Evolutionary conservation across 2,113 vertebrate species (phyloP).

Genomic region (Oncorhynchus nerka): DNA sequence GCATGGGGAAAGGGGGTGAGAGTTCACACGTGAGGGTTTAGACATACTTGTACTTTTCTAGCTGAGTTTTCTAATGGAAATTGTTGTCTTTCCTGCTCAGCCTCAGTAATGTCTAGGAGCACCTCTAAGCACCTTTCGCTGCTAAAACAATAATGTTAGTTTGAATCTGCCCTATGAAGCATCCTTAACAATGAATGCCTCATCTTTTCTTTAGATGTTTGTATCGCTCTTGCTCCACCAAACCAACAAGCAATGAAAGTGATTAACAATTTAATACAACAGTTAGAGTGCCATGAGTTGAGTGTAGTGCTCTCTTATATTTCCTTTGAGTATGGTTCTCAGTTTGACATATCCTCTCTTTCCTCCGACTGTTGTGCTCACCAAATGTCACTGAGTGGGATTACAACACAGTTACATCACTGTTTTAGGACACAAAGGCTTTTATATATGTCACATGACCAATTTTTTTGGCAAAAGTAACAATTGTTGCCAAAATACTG

Average conservation of each 20-base stretch:
- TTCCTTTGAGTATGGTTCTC: neutral
- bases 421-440: constrained; percentile 8
- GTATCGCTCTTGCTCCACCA: neutral
- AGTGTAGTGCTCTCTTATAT: neutral
- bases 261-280: neutral
- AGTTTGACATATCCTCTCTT: too few relatives aligned
- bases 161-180: neutral
- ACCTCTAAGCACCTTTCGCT: too few relatives aligned
- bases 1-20: neutral
- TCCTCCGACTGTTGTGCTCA: neutral
- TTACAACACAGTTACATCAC: constrained; percentile 24
- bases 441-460: too few relatives aligned
- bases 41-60: too few relatives aligned
- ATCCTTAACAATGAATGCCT: neutral
- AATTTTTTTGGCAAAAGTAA: too few relatives aligned
- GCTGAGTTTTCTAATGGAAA: too few relatives aligned
- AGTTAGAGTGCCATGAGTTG: neutral
- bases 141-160: neutral
- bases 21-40: too few relatives aligned
- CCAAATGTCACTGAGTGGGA: constrained; percentile 14
- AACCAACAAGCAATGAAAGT: neutral
- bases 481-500: too few relatives aligned
- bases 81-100: too few relatives aligned
- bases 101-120: too few relatives aligned
- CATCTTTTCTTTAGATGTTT: neutral